Conservation (phyloP, 2,113 vertebrate genomes). For the Oncorhynchus keta region DNA sequence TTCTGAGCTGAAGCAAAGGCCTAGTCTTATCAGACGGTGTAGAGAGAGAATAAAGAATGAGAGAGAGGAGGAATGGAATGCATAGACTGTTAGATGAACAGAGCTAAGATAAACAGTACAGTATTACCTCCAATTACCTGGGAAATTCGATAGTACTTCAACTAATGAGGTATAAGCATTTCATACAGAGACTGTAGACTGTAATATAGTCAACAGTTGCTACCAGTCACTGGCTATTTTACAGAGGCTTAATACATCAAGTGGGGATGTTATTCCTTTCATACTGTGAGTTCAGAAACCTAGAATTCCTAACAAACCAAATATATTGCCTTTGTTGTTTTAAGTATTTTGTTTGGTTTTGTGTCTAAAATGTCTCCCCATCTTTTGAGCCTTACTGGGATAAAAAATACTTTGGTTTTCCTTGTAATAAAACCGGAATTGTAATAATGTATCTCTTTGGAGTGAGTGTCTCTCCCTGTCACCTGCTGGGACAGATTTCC, state of each 20-base stretch:
- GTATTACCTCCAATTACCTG: neutral
- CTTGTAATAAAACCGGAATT: slow-evolving; percentile 1
- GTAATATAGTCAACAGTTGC: neutral
- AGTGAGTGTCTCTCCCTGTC: slow-evolving; percentile 49
- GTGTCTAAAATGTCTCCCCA: neutral
- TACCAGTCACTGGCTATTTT: neutral
- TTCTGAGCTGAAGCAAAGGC: slow-evolving; percentile 16
- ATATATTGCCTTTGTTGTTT: neutral
- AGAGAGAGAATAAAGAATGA: neutral
- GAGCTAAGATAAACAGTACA: neutral
- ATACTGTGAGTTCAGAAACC: neutral
- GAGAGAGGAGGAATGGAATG: neutral
- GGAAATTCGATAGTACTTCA: neutral
- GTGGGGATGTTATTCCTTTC: neutral
- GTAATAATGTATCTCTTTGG: slow-evolving; percentile 52
- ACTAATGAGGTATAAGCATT: neutral
- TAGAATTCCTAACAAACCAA: neutral
- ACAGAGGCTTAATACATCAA: neutral
- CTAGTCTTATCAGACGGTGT: slow-evolving; percentile 27
- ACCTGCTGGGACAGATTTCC: slow-evolving; percentile 57
- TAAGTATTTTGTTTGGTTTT: neutral
- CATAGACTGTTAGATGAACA: neutral
- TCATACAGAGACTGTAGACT: neutral
- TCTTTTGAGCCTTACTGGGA: neutral
- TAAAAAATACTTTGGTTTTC: neutral